Base-by-base conservation (phyloP, 37 sponge, comb jelly and placozoan species). In the Beroe ovata region DNA sequence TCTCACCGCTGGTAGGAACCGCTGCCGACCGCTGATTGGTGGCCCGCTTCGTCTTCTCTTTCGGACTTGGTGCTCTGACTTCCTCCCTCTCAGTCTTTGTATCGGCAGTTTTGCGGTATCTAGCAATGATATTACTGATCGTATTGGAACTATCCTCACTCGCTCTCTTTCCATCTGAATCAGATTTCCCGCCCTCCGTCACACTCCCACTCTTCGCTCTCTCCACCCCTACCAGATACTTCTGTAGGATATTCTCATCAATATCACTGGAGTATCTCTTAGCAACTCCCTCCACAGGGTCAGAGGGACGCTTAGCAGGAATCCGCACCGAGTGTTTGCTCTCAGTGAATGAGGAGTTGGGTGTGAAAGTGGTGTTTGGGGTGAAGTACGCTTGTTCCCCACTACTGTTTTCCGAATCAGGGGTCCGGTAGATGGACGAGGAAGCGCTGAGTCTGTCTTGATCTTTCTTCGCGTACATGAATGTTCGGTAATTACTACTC, bases 401-500 rank as follows among this genome's bases (percentile, higher is more conserved):
- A 30, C 69, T 66, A 18, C 69, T 66, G 16, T 30, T 2, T 18
- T 66, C 32, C 8, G 69, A 29, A 30, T 30, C 69, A 2, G 69
- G 69, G 6, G 69, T 66, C 32, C 30, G 69, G 35, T 66, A 66
- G 25, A 29, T 37, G 25, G 69, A 66, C 33, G 35, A 29, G 1
- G 25, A 19, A 34, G 36, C 25, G 54, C 54, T 47, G 11, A 47
- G 54, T 47, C 54, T 47, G 6, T 11, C 33, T 37, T 66, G 69
- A 62, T 62, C 63, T 30, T 30, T 29, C 69, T 66, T 66, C 1
- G 69, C 69, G 69, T 66, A 66, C 69, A 66, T 66, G 69, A 66
- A 66, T 1, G 33, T 66, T 33, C 69, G 33, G 69, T 66, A 66
- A 37, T 34, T 29, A 16, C 30, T 66, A 11, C 54, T 47, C 11